Evolutionary conservation across 1,140 invertebrate genomes (phyloP), one percentile per base, ranked within the genome.

Genomic region (Oryzaephilus surinamensis): DNA sequence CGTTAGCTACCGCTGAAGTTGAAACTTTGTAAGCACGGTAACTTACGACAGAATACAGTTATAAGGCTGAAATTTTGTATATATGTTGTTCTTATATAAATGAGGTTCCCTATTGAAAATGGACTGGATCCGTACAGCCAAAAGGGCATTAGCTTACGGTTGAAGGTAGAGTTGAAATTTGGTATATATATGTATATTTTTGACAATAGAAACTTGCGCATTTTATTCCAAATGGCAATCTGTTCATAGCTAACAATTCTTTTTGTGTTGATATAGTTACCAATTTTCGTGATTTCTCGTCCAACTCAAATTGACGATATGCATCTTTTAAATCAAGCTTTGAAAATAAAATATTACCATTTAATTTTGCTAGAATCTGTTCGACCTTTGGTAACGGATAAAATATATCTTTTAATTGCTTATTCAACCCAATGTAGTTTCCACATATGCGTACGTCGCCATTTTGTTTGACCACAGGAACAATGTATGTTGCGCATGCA

Each of bases 371-470:
- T 30, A 52, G 48, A 19, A 55, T 32, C 16, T 50, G 29, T 11
- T 54, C 42, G 14, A 47, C 47, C 30, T 34, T 32, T 14, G 45
- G 50, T 12, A 54, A 23, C 17, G 42, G 47, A 27, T 52, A 38
- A 24, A 40, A 29, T 30, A 43, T 19, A 20, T 32, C 30, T 28
- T 34, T 29, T 28, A 55, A 35, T 17, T 39, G 13, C 11, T 40
- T 42, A 49, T 51, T 51, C 20, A 50, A 10, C 15, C 45, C 52
- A 49, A 39, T 47, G 24, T 52, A 66, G 47, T 66, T 61, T 7
- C 48, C 60, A 48, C 51, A 68, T 7, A 68, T 35, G 13, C 63
- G 42, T 26, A 64, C 36, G 1, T 43, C 42, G 4, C 57, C 54
- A 43, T 34, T 27, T 19, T 27, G 21, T 23, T 41, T 41, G 11